Evolutionary conservation across 2,797 vertebrate species (phyloP).

Genomic region (Acipenser transmontanus): DNA sequence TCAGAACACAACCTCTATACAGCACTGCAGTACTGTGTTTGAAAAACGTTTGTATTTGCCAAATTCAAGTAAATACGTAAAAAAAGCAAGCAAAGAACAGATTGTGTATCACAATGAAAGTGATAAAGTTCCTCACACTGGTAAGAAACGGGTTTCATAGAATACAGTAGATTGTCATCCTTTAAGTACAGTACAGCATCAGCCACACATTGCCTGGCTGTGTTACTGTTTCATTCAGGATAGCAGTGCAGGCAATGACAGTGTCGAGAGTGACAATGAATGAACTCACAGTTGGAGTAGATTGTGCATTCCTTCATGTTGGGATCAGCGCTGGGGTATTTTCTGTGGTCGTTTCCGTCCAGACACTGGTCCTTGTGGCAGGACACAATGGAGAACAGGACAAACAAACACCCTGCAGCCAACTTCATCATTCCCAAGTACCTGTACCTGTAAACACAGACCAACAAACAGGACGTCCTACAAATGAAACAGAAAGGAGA

Average conservation of each 20-base stretch:
- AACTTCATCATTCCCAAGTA: constrained; percentile 33
- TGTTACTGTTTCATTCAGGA: too few relatives aligned
- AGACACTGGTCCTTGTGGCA: constrained; percentile 37
- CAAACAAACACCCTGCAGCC: constrained; percentile 27
- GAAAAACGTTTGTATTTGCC: too few relatives aligned
- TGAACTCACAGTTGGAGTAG: constrained; percentile 51
- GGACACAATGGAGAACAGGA: constrained; percentile 23
- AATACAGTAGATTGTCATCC: too few relatives aligned
- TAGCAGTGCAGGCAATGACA: too few relatives aligned
- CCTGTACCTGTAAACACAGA: constrained; percentile 18
- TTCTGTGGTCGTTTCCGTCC: constrained; percentile 42
- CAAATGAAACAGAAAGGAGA: background rate
- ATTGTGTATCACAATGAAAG: too few relatives aligned
- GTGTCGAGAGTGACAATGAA: background rate
- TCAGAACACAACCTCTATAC: background rate
- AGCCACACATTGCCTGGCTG: too few relatives aligned
- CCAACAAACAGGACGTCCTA: constrained; percentile 2
- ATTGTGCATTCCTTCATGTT: constrained; percentile 44
- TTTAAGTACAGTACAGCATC: too few relatives aligned
- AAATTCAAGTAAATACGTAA: too few relatives aligned
- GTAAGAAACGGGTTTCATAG: too few relatives aligned
- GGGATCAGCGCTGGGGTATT: constrained; percentile 37
- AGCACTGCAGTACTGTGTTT: too few relatives aligned
- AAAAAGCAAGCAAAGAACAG: too few relatives aligned
- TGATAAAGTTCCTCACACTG: too few relatives aligned